Evolutionary conservation across 2,113 vertebrate species (phyloP).

Genomic region (Crocuta crocuta): DNA sequence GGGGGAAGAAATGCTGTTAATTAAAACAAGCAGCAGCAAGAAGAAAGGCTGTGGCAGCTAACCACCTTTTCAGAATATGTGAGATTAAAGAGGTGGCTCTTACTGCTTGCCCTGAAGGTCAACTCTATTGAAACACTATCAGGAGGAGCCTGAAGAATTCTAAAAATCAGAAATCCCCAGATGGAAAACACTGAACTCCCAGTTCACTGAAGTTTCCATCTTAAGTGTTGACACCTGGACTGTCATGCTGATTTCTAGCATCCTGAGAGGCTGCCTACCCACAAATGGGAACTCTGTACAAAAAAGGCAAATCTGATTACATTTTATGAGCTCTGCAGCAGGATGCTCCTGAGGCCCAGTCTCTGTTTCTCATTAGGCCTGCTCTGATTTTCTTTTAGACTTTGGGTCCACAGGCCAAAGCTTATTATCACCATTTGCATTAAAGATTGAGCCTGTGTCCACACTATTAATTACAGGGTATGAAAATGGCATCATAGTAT

Average conservation of each 20-base stretch:
- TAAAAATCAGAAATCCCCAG: not conserved
- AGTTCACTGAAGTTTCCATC: not conserved
- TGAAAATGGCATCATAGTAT: not conserved
- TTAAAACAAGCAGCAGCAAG: conserved; percentile 70
- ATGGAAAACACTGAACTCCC: not conserved
- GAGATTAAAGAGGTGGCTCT: conserved; percentile 11
- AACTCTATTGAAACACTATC: conserved; percentile 11
- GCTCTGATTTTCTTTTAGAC: conserved; percentile 30
- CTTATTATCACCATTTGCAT: conserved; percentile 20
- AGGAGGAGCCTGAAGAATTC: not conserved
- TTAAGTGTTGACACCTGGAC: not conserved
- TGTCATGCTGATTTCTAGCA: not conserved
- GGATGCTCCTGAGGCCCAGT: not conserved
- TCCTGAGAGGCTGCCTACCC: not conserved
- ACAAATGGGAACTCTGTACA: not conserved
- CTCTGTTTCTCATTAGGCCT: conserved; percentile 32
- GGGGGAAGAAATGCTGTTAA: conserved; percentile 65
- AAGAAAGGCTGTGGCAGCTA: conserved; percentile 44
- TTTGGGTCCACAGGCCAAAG: not conserved
- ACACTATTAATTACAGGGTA: not conserved
- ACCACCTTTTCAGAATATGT: conserved; percentile 51
- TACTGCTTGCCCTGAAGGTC: conserved; percentile 30
- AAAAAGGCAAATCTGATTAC: not conserved
- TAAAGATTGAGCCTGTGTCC: conserved; percentile 14
- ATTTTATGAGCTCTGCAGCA: not conserved